Evolutionary conservation across 2,797 vertebrate genomes (phyloP), one percentile per base, ranked within the genome.

Genomic region (Eleutherodactylus coqui): DNA sequence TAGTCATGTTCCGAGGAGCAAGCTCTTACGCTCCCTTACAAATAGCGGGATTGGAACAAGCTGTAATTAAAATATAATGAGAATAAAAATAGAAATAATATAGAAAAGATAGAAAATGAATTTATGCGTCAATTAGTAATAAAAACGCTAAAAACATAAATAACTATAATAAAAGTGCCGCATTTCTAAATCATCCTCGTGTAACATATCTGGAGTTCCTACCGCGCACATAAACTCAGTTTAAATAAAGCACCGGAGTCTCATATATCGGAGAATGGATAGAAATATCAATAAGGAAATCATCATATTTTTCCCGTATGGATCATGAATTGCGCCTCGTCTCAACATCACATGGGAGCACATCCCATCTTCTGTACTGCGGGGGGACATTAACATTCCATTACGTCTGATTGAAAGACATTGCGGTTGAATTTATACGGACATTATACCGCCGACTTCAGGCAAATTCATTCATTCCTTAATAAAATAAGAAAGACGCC

Each of bases 391-490:
- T 62, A 85, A 78, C 32, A 16, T 43, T 85, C 76, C 55, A 77
- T 69, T 69, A 41, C 32, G 24, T 1, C 17, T n/a, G 36, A 78
- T 78, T 49, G 45, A 84, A 78, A 78, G 47, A 69, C 21, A 85
- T 78, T 78, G 47, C 14, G 64, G 41, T 21, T 21, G 24, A 77
- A 77, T 73, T 36, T 62, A 84, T 84, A 55, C 43, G 67, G 24
- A 58, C 73, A 77, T 34, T 47, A 83, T 45, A 34, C 27, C 24
- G 21, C 5, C 27, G 17, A 77, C 82, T 64, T 49, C 41, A 67
- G 75, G n/a, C 24, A 55, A 47, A 70, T 69, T 69, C 45, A 6
- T 29, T 70, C 67, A 70, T 41, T 41, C 67, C 67, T 70, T 70
- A 38, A 38, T 38, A 21, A 38, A 70, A 27, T n/a, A 58, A 27